Percentiles rank a stretch among this genome's conserved stretches.
Evolutionary conservation across 2,888 invertebrate species (phyloP).

Genomic region (Himalopsyche anomala): DNA sequence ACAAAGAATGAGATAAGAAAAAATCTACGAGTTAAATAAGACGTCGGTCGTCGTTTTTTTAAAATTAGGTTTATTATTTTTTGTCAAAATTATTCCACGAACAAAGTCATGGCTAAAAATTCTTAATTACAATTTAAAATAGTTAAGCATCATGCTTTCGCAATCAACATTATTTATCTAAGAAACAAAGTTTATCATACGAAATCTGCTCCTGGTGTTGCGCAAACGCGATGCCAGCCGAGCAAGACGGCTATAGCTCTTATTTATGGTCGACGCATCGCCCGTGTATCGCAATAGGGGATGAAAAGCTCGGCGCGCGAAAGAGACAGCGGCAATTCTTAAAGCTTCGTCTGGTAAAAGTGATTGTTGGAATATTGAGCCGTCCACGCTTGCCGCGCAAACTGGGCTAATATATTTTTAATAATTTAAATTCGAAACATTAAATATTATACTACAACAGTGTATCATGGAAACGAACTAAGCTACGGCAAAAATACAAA

Average conservation of each 20-base stretch:
- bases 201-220: conserved; percentile 4
- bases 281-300: conserved; percentile 22
- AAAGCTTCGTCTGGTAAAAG: neutral
- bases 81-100: neutral
- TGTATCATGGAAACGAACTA: too few relatives aligned
- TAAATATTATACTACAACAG: too few relatives aligned
- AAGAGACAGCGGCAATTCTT: conserved; percentile 32
- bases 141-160: conserved; percentile 1
- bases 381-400: conserved; percentile 47
- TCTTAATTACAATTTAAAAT: neutral
- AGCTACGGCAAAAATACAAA: too few relatives aligned
- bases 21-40: too few relatives aligned
- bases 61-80: neutral
- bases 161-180: conserved; percentile 31
- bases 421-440: conserved; percentile 12
- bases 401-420: conserved; percentile 41
- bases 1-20: too few relatives aligned
- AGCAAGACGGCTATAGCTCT: conserved; percentile 47
- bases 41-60: too few relatives aligned
- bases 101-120: conserved; percentile 2
- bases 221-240: conserved; percentile 48
- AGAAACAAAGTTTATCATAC: conserved; percentile 30
- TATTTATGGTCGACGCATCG: conserved; percentile 46
- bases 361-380: conserved; percentile 28
- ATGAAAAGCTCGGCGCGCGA: conserved; percentile 9